Conservation (phyloP, 1,140 invertebrate species). For the Lepidurus apus region DNA sequence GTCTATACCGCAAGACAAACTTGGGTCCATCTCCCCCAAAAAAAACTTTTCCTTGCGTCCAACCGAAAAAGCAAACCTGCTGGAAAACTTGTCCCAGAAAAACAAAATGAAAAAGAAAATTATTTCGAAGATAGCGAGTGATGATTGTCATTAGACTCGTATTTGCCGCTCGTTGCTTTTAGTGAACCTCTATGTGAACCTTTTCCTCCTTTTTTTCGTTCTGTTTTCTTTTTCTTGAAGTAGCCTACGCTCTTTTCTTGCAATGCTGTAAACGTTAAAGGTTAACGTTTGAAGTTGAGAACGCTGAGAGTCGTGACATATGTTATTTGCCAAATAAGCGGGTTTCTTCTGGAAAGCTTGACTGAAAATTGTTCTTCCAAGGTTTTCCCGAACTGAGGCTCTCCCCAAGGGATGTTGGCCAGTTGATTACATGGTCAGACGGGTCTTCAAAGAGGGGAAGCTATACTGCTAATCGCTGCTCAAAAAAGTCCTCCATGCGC, state of each 20-base stretch:
- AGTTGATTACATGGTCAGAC: conserved; percentile 17
- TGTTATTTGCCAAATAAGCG: conserved; percentile 22
- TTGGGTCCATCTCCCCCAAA: neutral
- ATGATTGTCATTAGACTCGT: neutral
- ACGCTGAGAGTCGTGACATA: neutral
- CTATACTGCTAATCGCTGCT: conserved; percentile 7
- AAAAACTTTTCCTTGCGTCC: neutral
- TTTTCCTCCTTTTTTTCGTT: neutral
- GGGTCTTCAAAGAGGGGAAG: conserved; percentile 4
- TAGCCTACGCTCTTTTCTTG: neutral
- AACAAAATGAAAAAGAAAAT: neutral
- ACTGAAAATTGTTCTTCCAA: conserved; percentile 12
- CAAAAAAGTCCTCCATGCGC: neutral
- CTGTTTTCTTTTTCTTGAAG: neutral
- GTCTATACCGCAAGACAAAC: conserved; percentile 7
- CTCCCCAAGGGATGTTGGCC: conserved; percentile 5
- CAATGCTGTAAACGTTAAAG: neutral
- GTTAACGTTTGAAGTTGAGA: neutral
- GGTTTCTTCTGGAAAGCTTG: neutral
- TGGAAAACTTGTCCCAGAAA: neutral
- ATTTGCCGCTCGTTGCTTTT: neutral
- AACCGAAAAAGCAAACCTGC: neutral
- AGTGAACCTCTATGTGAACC: neutral
- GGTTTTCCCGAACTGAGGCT: neutral
- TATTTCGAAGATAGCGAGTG: neutral